A percentile compares a stretch with the other conserved stretches of the same genome.
These are phyloP conservation scores for Scolopax bukidnonensis DNA, from an alignment of 2,797 vertebrate genomes.

Conservation along the genomic window DNA sequence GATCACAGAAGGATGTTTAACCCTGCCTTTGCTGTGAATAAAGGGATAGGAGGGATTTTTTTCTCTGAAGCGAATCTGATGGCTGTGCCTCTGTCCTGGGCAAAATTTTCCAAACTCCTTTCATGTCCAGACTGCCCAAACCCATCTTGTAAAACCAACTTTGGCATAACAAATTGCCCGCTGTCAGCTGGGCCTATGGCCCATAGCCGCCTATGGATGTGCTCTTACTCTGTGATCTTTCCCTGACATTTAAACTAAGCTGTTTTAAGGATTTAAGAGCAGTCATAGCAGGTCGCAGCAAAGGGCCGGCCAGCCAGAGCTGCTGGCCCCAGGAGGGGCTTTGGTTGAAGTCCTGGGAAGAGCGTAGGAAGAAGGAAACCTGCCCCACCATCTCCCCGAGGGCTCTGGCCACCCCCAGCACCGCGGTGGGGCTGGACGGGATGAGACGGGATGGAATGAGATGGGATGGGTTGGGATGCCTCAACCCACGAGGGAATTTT, in stretches of 20 bases:
- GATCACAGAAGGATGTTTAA: neutral
- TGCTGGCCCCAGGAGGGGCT: neutral
- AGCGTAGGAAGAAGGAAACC: neutral
- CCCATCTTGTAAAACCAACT: neutral
- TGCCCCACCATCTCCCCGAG: neutral
- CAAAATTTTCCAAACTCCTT: neutral
- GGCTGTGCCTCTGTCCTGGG: neutral
- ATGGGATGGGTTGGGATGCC: neutral
- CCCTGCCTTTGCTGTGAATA: neutral
- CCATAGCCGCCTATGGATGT: neutral
- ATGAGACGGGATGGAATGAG: neutral
- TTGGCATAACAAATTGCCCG: constrained; percentile 10
- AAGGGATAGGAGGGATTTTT: neutral
- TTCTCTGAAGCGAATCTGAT: neutral
- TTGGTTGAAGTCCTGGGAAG: constrained; percentile 34
- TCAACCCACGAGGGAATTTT: neutral
- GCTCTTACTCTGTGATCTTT: constrained; percentile 30
- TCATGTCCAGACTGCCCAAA: accelerated
- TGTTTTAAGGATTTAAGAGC: constrained; percentile 46
- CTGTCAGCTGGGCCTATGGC: constrained; percentile 30
- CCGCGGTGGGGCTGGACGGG: neutral
- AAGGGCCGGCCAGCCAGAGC: neutral
- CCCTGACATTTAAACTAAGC: constrained; percentile 56
- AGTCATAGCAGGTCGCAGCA: constrained; percentile 31
- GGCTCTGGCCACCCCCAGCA: neutral